These are phyloP conservation scores for Mactromeris polynyma DNA, from an alignment of 2,888 invertebrate genomes.

Conservation along the genomic window DNA sequence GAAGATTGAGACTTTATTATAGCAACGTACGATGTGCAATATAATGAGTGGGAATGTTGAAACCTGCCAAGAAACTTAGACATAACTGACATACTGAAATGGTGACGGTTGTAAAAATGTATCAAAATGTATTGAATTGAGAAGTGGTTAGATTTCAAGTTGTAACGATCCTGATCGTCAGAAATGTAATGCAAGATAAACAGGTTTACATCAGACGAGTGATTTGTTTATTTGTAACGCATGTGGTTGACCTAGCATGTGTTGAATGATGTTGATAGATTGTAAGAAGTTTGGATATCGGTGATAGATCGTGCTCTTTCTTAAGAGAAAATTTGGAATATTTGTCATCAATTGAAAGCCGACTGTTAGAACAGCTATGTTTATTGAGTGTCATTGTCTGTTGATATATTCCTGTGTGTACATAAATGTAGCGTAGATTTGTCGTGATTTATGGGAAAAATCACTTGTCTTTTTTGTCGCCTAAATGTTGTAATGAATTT, in stretches of 20 bases:
- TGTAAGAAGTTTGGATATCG: too few species aligned
- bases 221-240: too few species aligned
- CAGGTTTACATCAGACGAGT: too few species aligned
- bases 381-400: background rate
- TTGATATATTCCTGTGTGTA: background rate
- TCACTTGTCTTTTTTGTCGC: background rate
- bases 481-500: background rate
- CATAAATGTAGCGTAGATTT: background rate
- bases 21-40: background rate
- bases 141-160: background rate
- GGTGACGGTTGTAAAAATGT: background rate
- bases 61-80: background rate
- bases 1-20: background rate
- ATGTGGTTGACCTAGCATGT: too few species aligned
- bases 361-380: background rate
- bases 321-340: too few species aligned
- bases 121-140: too few species aligned
- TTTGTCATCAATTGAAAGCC: too few species aligned
- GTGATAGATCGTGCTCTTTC: too few species aligned
- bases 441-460: background rate
- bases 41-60: background rate
- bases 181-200: background rate
- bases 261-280: too few species aligned
- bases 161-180: background rate
- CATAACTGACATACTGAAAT: background rate